Conservation (phyloP, 1,140 invertebrate genomes). For the Amphibalanus amphitrite region DNA sequence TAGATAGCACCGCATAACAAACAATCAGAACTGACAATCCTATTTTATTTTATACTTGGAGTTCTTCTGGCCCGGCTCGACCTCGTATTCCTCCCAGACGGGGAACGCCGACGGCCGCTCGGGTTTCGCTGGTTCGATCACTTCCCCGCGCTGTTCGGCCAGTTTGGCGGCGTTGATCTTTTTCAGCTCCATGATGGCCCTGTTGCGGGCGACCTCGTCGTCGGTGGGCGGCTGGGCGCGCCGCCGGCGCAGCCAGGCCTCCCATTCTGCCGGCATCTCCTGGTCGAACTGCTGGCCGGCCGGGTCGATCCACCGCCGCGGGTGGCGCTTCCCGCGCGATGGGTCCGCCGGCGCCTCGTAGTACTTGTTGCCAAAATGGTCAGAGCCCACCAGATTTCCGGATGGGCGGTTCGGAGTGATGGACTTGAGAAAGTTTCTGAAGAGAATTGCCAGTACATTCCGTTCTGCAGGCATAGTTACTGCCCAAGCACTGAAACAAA, state of each 20-base stretch:
- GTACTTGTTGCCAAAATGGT: constrained; percentile 10
- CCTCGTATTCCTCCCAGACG: background rate
- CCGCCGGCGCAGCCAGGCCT: constrained; percentile 9
- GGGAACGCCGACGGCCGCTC: background rate
- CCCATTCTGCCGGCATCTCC: constrained; percentile 10
- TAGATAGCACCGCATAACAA: too few species aligned
- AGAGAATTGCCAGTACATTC: too few species aligned
- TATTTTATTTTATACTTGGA: background rate
- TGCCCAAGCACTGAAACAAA: too few species aligned
- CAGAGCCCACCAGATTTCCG: constrained; percentile 2
- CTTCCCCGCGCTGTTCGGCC: constrained; percentile 5
- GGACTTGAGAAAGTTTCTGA: too few species aligned
- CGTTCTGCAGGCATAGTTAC: too few species aligned
- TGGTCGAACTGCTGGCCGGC: constrained; percentile 4
- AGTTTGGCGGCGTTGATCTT: constrained; percentile 12
- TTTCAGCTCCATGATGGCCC: constrained; percentile 7
- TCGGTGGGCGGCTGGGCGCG: constrained; percentile 6
- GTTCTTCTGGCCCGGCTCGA: background rate
- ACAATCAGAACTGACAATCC: too few species aligned
- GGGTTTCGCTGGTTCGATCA: constrained; percentile 6
- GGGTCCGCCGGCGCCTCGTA: constrained; percentile 9
- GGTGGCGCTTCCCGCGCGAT: background rate
- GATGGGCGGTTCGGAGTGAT: background rate
- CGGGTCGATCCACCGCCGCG: background rate
- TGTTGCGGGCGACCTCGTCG: constrained; percentile 8